Conservation (phyloP, 2,888 invertebrate genomes). For the Orchesellides sinensis region DNA sequence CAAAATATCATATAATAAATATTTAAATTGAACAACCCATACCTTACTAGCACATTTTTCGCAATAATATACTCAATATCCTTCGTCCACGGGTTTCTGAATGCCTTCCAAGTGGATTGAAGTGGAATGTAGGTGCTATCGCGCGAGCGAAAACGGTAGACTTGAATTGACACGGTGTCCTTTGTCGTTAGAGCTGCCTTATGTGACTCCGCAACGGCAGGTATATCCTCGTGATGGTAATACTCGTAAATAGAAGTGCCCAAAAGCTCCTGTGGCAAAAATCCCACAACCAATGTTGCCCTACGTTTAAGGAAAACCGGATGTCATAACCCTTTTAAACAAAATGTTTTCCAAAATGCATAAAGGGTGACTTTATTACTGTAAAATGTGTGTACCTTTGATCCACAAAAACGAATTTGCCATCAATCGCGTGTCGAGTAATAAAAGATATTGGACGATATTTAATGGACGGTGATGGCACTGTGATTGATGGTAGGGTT, state of each 20-base stretch:
- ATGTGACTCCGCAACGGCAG: conserved; percentile 88
- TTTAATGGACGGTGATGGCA: conserved; percentile 77
- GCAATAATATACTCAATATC: conserved; percentile 94
- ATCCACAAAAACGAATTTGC: conserved; percentile 94
- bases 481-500: conserved; percentile 81
- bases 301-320: conserved; percentile 79
- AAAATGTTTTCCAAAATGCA: background rate
- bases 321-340: conserved; percentile 19
- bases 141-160: conserved; percentile 89
- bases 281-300: conserved; percentile 92
- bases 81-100: conserved; percentile 97
- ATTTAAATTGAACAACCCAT: too few relatives aligned
- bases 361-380: background rate
- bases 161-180: conserved; percentile 79
- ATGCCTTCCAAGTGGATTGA: conserved; percentile 91
- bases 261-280: conserved; percentile 93
- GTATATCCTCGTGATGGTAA: conserved; percentile 89
- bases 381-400: too few relatives aligned
- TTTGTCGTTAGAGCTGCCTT: conserved; percentile 83
- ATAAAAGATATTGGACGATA: conserved; percentile 85
- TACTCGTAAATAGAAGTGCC: conserved; percentile 97
- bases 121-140: conserved; percentile 85
- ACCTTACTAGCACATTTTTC: conserved; percentile 88
- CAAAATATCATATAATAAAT: too few relatives aligned
- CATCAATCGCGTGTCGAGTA: conserved; percentile 91